A percentile compares a stretch with the other conserved stretches of the same genome.
Evolutionary conservation across 2,113 vertebrate species (phyloP).

Genomic region (Sorex araneus): DNA sequence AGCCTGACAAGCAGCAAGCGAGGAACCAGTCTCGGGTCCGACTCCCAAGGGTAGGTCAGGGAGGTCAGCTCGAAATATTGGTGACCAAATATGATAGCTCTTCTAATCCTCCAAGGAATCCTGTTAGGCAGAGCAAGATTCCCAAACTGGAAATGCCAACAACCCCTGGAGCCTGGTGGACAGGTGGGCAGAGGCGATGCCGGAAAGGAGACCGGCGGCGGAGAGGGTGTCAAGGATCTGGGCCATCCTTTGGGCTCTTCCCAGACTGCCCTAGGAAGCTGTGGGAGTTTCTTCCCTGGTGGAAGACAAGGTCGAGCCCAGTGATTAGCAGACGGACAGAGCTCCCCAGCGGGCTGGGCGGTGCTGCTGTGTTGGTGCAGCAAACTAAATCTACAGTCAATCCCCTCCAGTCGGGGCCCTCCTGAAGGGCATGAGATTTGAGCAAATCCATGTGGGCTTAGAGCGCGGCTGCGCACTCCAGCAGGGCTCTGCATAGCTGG

Average conservation of each 20-base stretch:
- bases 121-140: background rate
- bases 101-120: constrained; percentile 54
- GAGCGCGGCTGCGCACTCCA: background rate
- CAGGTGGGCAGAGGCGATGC: background rate
- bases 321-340: background rate
- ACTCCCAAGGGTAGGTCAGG: background rate
- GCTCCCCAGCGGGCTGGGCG: background rate
- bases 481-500: background rate
- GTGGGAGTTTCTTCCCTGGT: background rate
- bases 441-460: background rate
- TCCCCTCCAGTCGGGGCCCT: constrained; percentile 1
- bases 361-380: background rate
- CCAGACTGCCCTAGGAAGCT: background rate
- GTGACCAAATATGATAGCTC: background rate
- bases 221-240: background rate
- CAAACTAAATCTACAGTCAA: background rate
- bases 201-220: background rate
- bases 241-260: background rate
- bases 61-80: background rate
- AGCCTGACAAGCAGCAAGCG: background rate
- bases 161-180: constrained; percentile 12
- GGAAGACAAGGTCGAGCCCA: background rate
- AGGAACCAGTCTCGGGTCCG: background rate
- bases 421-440: background rate
- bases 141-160: constrained; percentile 21